Evolutionary conservation across 1,140 invertebrate species (phyloP).

Genomic region (Euwallacea fornicatus): DNA sequence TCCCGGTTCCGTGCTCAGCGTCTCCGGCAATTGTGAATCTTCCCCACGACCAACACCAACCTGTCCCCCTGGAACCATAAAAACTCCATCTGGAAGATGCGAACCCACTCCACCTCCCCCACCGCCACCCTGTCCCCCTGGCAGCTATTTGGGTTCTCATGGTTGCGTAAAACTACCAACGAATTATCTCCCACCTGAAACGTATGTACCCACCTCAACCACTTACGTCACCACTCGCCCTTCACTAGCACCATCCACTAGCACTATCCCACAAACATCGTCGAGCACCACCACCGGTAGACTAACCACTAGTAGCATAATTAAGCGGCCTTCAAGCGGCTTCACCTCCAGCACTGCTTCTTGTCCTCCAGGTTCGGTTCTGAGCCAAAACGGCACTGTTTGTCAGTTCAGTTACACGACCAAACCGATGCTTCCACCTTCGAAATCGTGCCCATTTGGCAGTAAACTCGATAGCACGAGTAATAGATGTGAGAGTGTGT

Average conservation of each 20-base stretch:
- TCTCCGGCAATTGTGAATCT: slow-evolving; percentile 19
- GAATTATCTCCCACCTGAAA: slow-evolving; percentile 36
- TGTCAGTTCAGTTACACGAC: slow-evolving; percentile 17
- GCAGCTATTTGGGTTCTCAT: slow-evolving; percentile 22
- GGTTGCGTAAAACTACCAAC: slow-evolving; percentile 26
- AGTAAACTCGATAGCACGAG: slow-evolving; percentile 17
- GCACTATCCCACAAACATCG: slow-evolving; percentile 33
- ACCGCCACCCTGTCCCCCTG: slow-evolving; percentile 27
- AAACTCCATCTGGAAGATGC: slow-evolving; percentile 33
- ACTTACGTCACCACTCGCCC: slow-evolving; percentile 30
- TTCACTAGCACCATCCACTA: slow-evolving; percentile 36
- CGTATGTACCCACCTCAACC: slow-evolving; percentile 35
- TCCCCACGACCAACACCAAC: slow-evolving; percentile 6
- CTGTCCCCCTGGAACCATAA: slow-evolving; percentile 34
- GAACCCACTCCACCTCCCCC: slow-evolving; percentile 18
- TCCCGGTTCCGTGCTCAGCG: slow-evolving; percentile 17
- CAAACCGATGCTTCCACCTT: slow-evolving; percentile 24
- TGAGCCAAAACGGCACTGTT: slow-evolving; percentile 19
- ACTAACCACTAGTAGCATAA: slow-evolving; percentile 31
- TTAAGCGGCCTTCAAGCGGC: slow-evolving; percentile 3
- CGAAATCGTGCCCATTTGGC: slow-evolving; percentile 32
- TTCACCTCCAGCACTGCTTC: slow-evolving; percentile 6
- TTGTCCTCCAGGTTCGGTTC: slow-evolving; percentile 23
- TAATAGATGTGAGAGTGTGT: slow-evolving; percentile 29
- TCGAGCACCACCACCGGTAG: slow-evolving; percentile 28